phyloP scores from a whole-genome alignment of 2,797 vertebrate genomes.

The Spizella passerina region DNA sequence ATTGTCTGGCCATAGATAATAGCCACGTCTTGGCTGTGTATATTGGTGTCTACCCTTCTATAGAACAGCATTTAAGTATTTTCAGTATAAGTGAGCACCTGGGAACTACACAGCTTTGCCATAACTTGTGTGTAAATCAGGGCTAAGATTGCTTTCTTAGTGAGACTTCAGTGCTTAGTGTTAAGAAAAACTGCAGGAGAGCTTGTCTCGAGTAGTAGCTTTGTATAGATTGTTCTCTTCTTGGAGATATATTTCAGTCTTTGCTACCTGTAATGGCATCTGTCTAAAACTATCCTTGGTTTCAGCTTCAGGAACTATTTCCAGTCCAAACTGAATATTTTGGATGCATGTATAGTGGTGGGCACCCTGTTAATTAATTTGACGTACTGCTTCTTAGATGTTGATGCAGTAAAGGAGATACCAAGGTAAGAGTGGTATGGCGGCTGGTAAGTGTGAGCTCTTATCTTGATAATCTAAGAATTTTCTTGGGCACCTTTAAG shows the following conservation, averaged over 20 bases:
- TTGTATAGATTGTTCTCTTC: background rate
- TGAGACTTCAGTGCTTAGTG: background rate
- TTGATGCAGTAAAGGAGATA: conserved; percentile 76
- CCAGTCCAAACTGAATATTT: conserved; percentile 83
- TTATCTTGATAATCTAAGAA: background rate
- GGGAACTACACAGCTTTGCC: background rate
- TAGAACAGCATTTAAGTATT: background rate
- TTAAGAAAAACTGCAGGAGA: background rate
- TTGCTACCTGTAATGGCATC: background rate
- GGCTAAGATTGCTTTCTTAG: background rate
- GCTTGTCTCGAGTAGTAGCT: background rate
- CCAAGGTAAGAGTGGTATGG: conserved; percentile 81
- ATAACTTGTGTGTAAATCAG: background rate
- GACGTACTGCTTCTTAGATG: conserved; percentile 79
- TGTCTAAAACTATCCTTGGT: background rate
- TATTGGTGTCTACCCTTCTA: background rate
- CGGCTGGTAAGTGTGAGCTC: background rate
- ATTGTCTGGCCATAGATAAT: background rate
- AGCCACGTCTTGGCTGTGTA: fast-evolving
- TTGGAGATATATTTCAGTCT: background rate
- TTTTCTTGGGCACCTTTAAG: background rate
- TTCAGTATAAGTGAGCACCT: background rate
- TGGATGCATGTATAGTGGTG: conserved; percentile 85
- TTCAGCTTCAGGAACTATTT: conserved; percentile 88
- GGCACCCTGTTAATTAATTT: conserved; percentile 85